A percentile compares a stretch with the other conserved stretches of the same genome.
Evolutionary conservation across 2,113 vertebrate genomes (phyloP).

Genomic region (Caracal caracal): DNA sequence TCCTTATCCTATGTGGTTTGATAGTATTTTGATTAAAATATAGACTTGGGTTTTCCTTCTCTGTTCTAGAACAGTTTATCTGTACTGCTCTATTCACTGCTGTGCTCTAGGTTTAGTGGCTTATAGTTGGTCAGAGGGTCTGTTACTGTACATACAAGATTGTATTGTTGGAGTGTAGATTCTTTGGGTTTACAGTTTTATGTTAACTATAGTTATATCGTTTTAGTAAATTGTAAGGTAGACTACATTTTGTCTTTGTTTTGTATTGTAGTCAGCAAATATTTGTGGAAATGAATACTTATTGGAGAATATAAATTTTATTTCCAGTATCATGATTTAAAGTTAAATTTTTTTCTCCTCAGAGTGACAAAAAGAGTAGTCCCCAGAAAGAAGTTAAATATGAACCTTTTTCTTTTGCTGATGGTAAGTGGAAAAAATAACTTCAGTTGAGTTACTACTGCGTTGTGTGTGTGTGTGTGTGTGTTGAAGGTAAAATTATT

Average conservation of each 20-base stretch:
- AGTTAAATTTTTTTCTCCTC: constrained; percentile 64
- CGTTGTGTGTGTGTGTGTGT: neutral
- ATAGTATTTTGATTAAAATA: neutral
- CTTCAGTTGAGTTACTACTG: neutral
- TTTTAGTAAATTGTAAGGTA: neutral
- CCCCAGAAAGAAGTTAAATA: constrained; percentile 92
- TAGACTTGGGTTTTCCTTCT: neutral
- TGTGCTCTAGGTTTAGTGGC: neutral
- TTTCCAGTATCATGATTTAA: constrained; percentile 33
- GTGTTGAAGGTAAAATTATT: neutral
- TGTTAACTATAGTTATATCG: neutral
- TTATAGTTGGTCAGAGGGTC: neutral
- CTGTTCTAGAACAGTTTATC: neutral
- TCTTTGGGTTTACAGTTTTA: neutral
- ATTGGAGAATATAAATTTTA: constrained; percentile 45
- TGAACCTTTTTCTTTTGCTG: constrained; percentile 94
- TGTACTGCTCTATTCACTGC: neutral
- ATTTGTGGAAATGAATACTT: constrained; percentile 8
- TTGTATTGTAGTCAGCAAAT: constrained; percentile 30
- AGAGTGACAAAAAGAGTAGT: constrained; percentile 87
- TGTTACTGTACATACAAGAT: neutral
- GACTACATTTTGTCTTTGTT: neutral
- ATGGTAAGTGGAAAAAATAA: constrained; percentile 89
- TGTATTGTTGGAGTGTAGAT: neutral
- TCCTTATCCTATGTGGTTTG: neutral